Evolutionary conservation across 2,113 vertebrate species (phyloP), one percentile per base, ranked within the genome.

Genomic region (Rallus limicola): DNA sequence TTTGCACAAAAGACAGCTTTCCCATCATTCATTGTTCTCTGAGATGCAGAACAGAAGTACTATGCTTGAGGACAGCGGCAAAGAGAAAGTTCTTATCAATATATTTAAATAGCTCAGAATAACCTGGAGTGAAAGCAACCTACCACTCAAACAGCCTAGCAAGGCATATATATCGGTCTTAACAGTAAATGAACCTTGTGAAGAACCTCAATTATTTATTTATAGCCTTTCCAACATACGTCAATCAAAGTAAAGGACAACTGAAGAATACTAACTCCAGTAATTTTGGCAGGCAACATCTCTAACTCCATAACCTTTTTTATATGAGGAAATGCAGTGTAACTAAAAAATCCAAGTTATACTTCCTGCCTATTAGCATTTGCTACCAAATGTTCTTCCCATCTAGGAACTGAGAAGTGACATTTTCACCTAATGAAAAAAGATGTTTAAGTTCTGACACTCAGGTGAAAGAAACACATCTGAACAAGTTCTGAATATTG

Each of bases 131-230:
- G 42, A 81, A 82, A 75, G 34, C 46, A 90, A 62, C 42, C 34
- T 79, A 86, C 69, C 44, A 79, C 74, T 94, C 76, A 81, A 78
- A 86, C 33, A 34, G 33, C 86, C 46, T 81, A 63, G 20, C 42
- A 83, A 83, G 62, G 55, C 63, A 76, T 17, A 75, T 17, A 75
- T 79, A 90, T 81, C 80, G 69, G 64, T 63, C 76, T 90, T 89
- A 92, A 76, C 72, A 79, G 48, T 83, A 97, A 95, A 91, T 84
- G 72, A 94, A 91, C 82, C 62, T 91, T 93, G 80, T 65, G 70
- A 82, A 90, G 53, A 90, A 86, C 68, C 82, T 87, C 52, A 79
- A 72, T 90, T 92, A 92, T 93, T 93, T 94, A 95, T 95, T 93
- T 88, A 94, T 88, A 80, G 76, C 88, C 82, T 92, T 90, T 82